Percentiles rank a stretch among this genome's conserved stretches.
phyloP scores from a whole-genome alignment of 1,140 invertebrate genomes.

The Trachelipus rathkii region DNA sequence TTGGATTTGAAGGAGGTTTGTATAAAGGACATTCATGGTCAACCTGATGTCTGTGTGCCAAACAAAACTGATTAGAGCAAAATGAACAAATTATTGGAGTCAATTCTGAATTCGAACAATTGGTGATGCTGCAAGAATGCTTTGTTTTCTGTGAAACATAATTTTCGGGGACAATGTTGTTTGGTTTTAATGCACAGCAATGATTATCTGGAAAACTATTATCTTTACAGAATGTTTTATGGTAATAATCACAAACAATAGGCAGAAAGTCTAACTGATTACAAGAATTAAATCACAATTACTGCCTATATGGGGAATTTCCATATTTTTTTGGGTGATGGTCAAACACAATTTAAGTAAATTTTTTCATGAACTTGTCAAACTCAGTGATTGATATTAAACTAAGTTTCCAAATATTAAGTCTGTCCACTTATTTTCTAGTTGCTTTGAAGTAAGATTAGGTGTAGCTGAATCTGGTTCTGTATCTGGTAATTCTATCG shows the following conservation, averaged over 20 bases:
- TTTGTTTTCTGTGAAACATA: slow-evolving; percentile 30
- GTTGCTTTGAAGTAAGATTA: slow-evolving; percentile 80
- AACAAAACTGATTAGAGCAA: slow-evolving; percentile 60
- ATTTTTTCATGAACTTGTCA: slow-evolving; percentile 18
- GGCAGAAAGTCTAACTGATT: slow-evolving; percentile 50
- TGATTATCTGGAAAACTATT: slow-evolving; percentile 50
- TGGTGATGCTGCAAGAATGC: slow-evolving; percentile 47
- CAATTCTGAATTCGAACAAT: slow-evolving; percentile 51
- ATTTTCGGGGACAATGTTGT: not conserved
- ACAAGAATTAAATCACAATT: slow-evolving; percentile 46
- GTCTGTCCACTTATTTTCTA: slow-evolving; percentile 85
- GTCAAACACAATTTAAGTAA: not conserved
- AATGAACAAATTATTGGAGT: slow-evolving; percentile 58
- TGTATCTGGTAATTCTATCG: slow-evolving; percentile 82
- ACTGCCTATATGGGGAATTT: slow-evolving; percentile 48
- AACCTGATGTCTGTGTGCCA: slow-evolving; percentile 59
- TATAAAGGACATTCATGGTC: slow-evolving; percentile 37
- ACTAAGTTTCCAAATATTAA: slow-evolving; percentile 58
- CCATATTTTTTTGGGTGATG: slow-evolving; percentile 36
- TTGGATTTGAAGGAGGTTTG: slow-evolving; percentile 18
- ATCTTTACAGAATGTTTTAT: slow-evolving; percentile 49
- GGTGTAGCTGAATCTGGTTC: slow-evolving; percentile 90
- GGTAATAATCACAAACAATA: slow-evolving; percentile 47
- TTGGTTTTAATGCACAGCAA: slow-evolving; percentile 43
- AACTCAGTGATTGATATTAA: slow-evolving; percentile 27